Conservation (phyloP, 1,140 invertebrate genomes). For the Eriosoma lanigerum region DNA sequence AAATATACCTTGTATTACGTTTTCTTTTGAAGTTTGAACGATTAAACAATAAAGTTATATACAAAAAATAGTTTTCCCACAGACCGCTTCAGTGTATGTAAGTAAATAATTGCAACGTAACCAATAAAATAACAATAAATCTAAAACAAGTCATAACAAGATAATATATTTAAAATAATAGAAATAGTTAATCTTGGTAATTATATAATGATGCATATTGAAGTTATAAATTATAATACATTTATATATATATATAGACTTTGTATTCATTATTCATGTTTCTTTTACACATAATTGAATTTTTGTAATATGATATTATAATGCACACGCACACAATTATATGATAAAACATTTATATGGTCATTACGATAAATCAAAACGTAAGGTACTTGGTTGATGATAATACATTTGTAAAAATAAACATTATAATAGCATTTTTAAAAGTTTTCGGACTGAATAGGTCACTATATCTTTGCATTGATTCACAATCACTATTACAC, state of each 20-base stretch:
- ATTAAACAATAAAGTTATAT: neutral
- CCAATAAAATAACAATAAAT: slow-evolving; percentile 21
- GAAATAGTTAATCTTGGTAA: neutral
- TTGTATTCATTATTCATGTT: neutral
- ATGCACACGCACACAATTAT: neutral
- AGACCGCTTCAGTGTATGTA: too few relatives aligned
- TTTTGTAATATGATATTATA: slow-evolving; percentile 1
- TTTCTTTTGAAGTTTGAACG: neutral
- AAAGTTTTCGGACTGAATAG: too few relatives aligned
- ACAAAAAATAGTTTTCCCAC: slow-evolving; percentile 22
- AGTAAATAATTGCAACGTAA: neutral
- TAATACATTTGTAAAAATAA: too few relatives aligned
- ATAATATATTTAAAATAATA: neutral
- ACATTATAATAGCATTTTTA: too few relatives aligned
- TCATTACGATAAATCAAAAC: neutral
- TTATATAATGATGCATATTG: too few relatives aligned
- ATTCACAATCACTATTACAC: too few relatives aligned
- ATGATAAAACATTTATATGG: neutral
- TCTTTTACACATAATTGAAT: slow-evolving; percentile 14
- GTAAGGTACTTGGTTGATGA: neutral
- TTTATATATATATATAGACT: neutral
- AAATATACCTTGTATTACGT: neutral
- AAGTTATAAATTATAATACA: neutral
- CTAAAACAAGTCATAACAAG: slow-evolving; percentile 23
- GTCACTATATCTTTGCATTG: too few relatives aligned